Conservation (phyloP, 2,888 invertebrate genomes). For the Oxystoma pomonae region DNA sequence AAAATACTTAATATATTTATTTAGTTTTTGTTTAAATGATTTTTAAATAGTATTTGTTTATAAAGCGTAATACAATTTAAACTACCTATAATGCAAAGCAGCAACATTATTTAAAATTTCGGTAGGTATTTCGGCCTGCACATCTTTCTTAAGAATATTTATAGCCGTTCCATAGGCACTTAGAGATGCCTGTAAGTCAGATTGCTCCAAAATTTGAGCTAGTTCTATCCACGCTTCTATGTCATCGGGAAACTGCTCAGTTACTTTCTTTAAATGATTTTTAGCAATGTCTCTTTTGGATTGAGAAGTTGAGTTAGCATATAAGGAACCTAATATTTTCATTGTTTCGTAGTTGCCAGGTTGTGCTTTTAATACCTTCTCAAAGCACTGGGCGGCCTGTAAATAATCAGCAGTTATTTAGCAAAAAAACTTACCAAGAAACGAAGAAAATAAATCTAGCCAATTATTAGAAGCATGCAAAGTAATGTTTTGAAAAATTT, state of each 20-base stretch:
- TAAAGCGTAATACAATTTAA: background rate
- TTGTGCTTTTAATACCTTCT: slow-evolving; percentile 95
- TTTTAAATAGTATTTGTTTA: background rate
- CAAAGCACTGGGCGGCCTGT: slow-evolving; percentile 96
- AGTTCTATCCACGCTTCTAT: slow-evolving; percentile 99
- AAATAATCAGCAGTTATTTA: too few species aligned
- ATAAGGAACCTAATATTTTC: slow-evolving; percentile 97
- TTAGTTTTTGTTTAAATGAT: too few species aligned
- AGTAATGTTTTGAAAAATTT: too few species aligned
- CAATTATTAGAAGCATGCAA: too few species aligned
- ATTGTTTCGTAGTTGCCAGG: slow-evolving; percentile 99
- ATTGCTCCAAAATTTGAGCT: slow-evolving; percentile 96
- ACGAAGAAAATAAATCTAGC: too few species aligned
- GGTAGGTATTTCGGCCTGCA: slow-evolving; percentile 91
- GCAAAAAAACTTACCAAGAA: too few species aligned
- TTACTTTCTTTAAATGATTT: slow-evolving; percentile 90
- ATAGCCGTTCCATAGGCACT: slow-evolving; percentile 93
- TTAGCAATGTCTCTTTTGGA: slow-evolving; percentile 91
- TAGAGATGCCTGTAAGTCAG: slow-evolving; percentile 84
- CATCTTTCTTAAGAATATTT: slow-evolving; percentile 86
- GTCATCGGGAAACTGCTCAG: slow-evolving; percentile 96
- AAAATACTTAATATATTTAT: too few species aligned
- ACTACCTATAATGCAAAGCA: slow-evolving; percentile 75
- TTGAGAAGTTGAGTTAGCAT: slow-evolving; percentile 86
- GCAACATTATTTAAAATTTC: slow-evolving; percentile 98